Percentiles rank a stretch among this genome's conserved stretches.
These are phyloP conservation scores for Cerastis rubricosa DNA, from an alignment of 2,888 invertebrate genomes.

Conservation along the genomic window DNA sequence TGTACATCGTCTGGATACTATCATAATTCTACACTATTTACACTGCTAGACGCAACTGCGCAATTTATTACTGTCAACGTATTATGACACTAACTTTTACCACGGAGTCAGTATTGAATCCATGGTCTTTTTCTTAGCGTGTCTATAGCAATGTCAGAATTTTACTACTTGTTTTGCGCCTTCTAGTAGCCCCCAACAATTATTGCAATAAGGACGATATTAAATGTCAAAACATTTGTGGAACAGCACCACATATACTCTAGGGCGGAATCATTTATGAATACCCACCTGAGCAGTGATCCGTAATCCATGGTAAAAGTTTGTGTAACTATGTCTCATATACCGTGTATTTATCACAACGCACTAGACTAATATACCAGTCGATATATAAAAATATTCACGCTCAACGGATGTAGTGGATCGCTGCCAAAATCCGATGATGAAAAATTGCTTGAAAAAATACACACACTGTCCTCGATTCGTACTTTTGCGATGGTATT, in stretches of 20 bases:
- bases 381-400: conserved; percentile 62
- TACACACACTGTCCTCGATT: conserved; percentile 44
- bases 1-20: conserved; percentile 40
- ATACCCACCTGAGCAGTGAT: not conserved
- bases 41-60: conserved; percentile 21
- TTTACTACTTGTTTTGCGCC: not conserved
- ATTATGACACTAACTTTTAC: not conserved
- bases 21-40: conserved; percentile 18
- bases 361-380: conserved; percentile 43
- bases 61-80: conserved; percentile 35
- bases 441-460: conserved; percentile 65
- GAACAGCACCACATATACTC: not conserved
- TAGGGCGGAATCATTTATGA: not conserved
- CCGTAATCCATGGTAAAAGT: not conserved
- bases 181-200: not conserved
- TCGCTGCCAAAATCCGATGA: conserved; percentile 64
- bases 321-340: not conserved
- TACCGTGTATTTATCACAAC: conserved; percentile 35
- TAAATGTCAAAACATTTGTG: not conserved
- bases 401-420: conserved; percentile 65
- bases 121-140: not conserved
- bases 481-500: conserved; percentile 28
- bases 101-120: not conserved
- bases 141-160: not conserved
- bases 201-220: not conserved